phyloP scores from a whole-genome alignment of 2,797 vertebrate species.

The Philypnodon macrostomus region DNA sequence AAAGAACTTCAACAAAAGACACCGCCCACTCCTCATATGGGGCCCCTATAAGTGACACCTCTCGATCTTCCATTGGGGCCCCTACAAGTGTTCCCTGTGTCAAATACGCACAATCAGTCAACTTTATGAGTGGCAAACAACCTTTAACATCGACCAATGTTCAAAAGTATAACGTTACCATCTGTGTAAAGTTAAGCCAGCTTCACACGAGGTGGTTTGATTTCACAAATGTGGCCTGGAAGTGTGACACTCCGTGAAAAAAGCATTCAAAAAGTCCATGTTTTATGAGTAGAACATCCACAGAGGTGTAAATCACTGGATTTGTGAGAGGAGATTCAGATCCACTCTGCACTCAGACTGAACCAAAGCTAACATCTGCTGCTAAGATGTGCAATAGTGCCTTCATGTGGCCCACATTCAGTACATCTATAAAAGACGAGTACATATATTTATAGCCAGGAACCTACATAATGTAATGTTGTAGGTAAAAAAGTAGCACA shows the following conservation, averaged over 20 bases:
- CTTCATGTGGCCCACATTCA: slow-evolving; percentile 55
- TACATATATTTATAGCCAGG: too few species aligned
- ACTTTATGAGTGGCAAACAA: slow-evolving; percentile 70
- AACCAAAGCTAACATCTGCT: slow-evolving; percentile 67
- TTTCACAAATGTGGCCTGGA: too few species aligned
- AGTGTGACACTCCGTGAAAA: too few species aligned
- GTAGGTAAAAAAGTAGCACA: too few species aligned
- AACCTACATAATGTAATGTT: too few species aligned
- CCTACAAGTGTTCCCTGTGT: slow-evolving; percentile 29
- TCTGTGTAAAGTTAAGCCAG: slow-evolving; percentile 49
- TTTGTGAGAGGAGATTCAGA: slow-evolving; percentile 46
- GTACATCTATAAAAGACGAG: slow-evolving; percentile 17
- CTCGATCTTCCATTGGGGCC: too few species aligned
- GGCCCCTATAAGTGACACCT: slow-evolving; percentile 21
- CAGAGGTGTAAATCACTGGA: slow-evolving; percentile 44
- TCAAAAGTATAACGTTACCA: slow-evolving; percentile 57
- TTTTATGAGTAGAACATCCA: slow-evolving; percentile 37
- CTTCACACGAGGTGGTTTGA: background rate
- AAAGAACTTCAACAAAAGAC: slow-evolving; percentile 63
- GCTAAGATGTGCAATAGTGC: slow-evolving; percentile 52
- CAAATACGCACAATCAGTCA: slow-evolving; percentile 35
- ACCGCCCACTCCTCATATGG: slow-evolving; percentile 49
- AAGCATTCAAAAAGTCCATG: slow-evolving; percentile 32
- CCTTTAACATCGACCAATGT: slow-evolving; percentile 43
- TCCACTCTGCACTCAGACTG: slow-evolving; percentile 43